Conservation (phyloP, 2,797 vertebrate genomes). For the Crypturellus tataupa region DNA sequence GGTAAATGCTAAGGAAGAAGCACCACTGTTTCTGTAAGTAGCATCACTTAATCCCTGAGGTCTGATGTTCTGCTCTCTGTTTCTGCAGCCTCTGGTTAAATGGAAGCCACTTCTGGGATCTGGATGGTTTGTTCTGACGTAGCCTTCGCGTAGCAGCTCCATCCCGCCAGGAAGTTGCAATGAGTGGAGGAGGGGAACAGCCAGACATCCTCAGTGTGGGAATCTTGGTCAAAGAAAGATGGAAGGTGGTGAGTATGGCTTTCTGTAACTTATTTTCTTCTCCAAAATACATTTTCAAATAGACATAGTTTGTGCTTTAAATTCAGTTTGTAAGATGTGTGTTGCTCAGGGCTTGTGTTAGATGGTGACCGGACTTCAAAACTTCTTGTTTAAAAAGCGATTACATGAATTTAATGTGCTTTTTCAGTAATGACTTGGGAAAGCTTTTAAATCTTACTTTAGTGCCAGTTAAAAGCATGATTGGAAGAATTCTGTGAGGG, state of each 20-base stretch:
- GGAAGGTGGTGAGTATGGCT: conserved; percentile 95
- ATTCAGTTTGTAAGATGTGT: not conserved
- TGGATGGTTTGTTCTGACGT: conserved; percentile 77
- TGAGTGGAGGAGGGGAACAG: conserved; percentile 95
- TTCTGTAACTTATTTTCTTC: not conserved
- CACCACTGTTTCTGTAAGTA: not conserved
- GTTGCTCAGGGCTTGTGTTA: not conserved
- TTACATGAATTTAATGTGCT: not conserved
- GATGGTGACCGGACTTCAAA: not conserved
- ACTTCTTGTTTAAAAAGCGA: not conserved
- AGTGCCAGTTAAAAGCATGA: not conserved
- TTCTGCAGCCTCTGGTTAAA: conserved; percentile 80
- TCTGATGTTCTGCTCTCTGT: conserved; percentile 42
- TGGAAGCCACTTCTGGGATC: conserved; percentile 79
- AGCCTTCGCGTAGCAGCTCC: conserved; percentile 77
- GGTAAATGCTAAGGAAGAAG: not conserved
- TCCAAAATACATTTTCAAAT: not conserved
- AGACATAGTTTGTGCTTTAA: not conserved
- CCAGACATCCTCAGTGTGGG: conserved; percentile 94
- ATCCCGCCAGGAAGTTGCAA: conserved; percentile 81
- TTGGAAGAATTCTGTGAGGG: not conserved
- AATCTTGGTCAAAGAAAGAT: conserved; percentile 97
- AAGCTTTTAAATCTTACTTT: not conserved
- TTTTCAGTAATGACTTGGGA: not conserved
- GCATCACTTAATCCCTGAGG: conserved; percentile 2